phyloP scores from a whole-genome alignment of 37 sponge, comb jelly and placozoan genomes.

The Eunapius fragilis region DNA sequence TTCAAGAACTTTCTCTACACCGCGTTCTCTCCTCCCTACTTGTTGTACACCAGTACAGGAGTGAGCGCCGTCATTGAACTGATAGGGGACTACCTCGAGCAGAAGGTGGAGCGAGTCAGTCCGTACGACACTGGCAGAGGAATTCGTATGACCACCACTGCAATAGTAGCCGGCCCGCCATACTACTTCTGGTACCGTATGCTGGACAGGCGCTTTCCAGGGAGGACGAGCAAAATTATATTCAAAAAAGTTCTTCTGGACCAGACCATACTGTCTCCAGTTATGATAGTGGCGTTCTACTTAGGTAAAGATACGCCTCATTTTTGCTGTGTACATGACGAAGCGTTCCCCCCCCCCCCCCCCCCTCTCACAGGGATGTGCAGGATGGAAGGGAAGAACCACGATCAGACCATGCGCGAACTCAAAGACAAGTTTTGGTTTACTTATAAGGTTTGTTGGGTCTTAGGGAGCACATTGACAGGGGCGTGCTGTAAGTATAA shows the following conservation, averaged over 20 bases:
- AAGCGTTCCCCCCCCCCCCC: background rate
- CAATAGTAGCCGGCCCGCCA: conserved; percentile 35
- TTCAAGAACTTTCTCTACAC: conserved; percentile 6
- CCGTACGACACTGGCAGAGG: conserved; percentile 51
- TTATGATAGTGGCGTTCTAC: conserved; percentile 40
- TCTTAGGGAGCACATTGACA: too few species aligned
- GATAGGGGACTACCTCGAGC: conserved; percentile 63
- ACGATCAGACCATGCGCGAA: conserved; percentile 31
- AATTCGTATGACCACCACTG: conserved; percentile 35
- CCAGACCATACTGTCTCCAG: conserved; percentile 22
- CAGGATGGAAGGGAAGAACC: conserved; percentile 60
- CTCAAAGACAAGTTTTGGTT: conserved; percentile 57
- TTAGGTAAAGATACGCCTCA: conserved; percentile 20
- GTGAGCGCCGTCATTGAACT: conserved; percentile 19
- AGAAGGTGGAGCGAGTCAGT: conserved; percentile 43
- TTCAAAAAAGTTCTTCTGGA: conserved; percentile 64
- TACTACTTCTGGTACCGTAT: conserved; percentile 51
- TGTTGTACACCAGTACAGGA: conserved; percentile 54
- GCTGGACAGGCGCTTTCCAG: conserved; percentile 38
- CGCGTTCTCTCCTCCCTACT: conserved; percentile 33
- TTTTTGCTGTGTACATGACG: background rate
- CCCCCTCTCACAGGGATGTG: conserved; percentile 41
- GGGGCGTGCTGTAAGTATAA: too few species aligned
- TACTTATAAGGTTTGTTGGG: conserved; percentile 51
- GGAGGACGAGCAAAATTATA: background rate